Evolutionary conservation across 1,140 invertebrate species (phyloP).

Genomic region (Zaprionus inermis): DNA sequence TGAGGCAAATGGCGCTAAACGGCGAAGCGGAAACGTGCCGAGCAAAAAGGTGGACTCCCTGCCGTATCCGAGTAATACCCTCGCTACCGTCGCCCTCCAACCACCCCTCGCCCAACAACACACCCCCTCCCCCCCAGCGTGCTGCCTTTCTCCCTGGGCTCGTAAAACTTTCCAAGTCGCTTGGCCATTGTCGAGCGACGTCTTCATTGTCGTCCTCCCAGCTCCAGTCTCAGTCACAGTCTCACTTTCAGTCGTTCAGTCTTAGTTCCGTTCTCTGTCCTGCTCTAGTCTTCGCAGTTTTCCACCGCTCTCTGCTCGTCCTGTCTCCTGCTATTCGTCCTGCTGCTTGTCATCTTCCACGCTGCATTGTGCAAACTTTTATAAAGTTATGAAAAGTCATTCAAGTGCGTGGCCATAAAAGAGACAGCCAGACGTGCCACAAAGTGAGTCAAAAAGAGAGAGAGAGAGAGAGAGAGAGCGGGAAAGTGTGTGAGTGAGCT

Average conservation of each 20-base stretch:
- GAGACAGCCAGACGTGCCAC: constrained; percentile 9
- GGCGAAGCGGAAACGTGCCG: constrained; percentile 74
- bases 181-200: constrained; percentile 68
- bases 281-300: neutral
- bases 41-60: constrained; percentile 52
- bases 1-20: constrained; percentile 62
- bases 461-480: constrained; percentile 1
- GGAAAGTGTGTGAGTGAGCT: constrained; percentile 10
- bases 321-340: neutral
- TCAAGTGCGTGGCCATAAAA: constrained; percentile 63
- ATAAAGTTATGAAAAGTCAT: constrained; percentile 81
- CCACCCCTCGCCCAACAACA: neutral
- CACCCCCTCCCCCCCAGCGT: neutral
- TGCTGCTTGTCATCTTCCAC: constrained; percentile 13
- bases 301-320: neutral
- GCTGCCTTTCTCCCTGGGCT: neutral
- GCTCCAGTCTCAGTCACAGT: constrained; percentile 18
- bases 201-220: constrained; percentile 56
- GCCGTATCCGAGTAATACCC: constrained; percentile 5
- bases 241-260: constrained; percentile 3
- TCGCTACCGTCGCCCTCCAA: neutral
- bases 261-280: neutral
- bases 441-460: constrained; percentile 7
- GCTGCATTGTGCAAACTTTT: constrained; percentile 72
- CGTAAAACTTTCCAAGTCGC: constrained; percentile 50